Evolutionary conservation across 2,797 vertebrate genomes (phyloP).

Genomic region (Chiroxiphia lanceolata): DNA sequence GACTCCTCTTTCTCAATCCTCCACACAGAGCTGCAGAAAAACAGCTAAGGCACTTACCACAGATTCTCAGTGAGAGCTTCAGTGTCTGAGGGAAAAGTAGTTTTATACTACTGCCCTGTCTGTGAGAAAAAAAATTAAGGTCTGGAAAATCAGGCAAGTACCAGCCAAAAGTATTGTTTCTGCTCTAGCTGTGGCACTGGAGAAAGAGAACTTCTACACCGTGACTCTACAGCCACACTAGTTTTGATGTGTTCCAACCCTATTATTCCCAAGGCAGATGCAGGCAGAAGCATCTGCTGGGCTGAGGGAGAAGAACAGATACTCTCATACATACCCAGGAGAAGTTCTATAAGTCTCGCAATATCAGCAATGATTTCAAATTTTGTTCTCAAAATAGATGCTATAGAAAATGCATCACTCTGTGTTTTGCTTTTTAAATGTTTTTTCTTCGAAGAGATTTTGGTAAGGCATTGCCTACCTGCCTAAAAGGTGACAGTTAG

Average conservation of each 20-base stretch:
- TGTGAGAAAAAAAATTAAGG: neutral
- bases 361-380: neutral
- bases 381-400: neutral
- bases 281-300: neutral
- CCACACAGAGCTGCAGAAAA: neutral
- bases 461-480: neutral
- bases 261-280: neutral
- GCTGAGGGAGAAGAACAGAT: neutral
- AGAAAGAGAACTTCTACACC: neutral
- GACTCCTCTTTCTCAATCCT: neutral
- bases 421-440: neutral
- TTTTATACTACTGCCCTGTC: neutral
- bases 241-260: neutral
- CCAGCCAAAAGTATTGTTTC: neutral
- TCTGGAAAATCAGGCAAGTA: neutral
- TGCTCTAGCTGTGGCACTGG: neutral
- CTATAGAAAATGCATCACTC: neutral
- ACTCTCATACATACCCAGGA: neutral
- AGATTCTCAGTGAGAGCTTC: neutral
- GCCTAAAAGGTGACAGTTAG: neutral
- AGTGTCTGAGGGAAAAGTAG: neutral
- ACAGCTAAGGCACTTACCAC: neutral
- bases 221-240: neutral
- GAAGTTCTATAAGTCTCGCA: neutral
- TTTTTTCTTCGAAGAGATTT: neutral